A percentile compares a stretch with the other conserved stretches of the same genome.
These are phyloP conservation scores for Margarornis squamiger DNA, from an alignment of 2,797 vertebrate genomes.

Conservation along the genomic window DNA sequence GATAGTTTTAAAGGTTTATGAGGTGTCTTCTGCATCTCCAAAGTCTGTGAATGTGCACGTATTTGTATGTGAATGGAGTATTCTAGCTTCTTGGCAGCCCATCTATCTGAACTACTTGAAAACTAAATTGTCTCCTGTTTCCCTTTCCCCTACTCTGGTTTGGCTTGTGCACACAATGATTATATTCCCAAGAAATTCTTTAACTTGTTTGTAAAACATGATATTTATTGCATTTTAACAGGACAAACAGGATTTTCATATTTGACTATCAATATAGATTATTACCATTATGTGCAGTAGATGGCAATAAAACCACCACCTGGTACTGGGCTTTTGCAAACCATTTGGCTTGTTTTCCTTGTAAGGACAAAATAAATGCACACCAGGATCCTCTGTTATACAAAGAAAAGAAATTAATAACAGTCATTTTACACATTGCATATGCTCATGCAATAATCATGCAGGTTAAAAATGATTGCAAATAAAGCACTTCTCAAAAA, in stretches of 20 bases:
- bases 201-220: conserved; percentile 23
- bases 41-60: not conserved
- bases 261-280: conserved; percentile 10
- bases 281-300: conserved; percentile 31
- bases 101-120: not conserved
- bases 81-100: not conserved
- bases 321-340: conserved; percentile 12
- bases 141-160: not conserved
- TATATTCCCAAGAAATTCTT: conserved; percentile 10
- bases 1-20: not conserved
- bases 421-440: not conserved
- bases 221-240: conserved; percentile 34
- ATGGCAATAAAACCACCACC: conserved; percentile 49
- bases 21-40: conserved; percentile 14
- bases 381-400: not conserved
- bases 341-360: conserved; percentile 20
- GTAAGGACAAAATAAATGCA: conserved; percentile 31
- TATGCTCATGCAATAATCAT: not conserved
- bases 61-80: not conserved
- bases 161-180: not conserved
- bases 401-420: not conserved
- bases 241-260: not conserved
- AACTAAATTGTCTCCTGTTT: not conserved
- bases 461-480: not conserved
- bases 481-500: not conserved